phyloP scores from a whole-genome alignment of 2,113 vertebrate species.

The Nycticryphes semicollaris region DNA sequence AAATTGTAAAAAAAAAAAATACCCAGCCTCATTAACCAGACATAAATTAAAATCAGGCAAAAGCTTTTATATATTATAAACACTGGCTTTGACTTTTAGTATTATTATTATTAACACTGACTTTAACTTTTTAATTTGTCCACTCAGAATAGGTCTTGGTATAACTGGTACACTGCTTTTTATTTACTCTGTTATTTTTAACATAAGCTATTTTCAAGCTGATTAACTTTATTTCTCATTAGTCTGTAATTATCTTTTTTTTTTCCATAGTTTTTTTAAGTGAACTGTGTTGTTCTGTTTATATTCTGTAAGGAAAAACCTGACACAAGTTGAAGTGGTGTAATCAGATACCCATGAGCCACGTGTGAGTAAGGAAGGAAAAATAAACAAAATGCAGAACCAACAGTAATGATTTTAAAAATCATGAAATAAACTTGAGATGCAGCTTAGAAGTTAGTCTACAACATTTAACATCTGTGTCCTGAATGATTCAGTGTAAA shows the following conservation, averaged over 20 bases:
- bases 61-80: neutral
- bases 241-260: neutral
- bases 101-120: neutral
- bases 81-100: neutral
- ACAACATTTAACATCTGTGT: neutral
- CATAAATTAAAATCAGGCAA: neutral
- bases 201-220: neutral
- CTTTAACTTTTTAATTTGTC: neutral
- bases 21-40: neutral
- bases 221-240: neutral
- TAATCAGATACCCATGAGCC: neutral
- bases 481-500: neutral
- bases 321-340: neutral
- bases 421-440: neutral
- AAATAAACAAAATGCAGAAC: neutral
- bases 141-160: neutral
- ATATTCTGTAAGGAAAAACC: neutral
- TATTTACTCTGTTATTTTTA: neutral
- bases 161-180: neutral
- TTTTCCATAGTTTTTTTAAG: neutral
- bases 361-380: neutral
- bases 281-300: neutral
- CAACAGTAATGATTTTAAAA: neutral
- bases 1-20: neutral
- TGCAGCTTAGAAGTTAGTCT: neutral